These are phyloP conservation scores for Pollenia griseotomentosa DNA, from an alignment of 2,888 invertebrate species.

Conservation along the genomic window DNA sequence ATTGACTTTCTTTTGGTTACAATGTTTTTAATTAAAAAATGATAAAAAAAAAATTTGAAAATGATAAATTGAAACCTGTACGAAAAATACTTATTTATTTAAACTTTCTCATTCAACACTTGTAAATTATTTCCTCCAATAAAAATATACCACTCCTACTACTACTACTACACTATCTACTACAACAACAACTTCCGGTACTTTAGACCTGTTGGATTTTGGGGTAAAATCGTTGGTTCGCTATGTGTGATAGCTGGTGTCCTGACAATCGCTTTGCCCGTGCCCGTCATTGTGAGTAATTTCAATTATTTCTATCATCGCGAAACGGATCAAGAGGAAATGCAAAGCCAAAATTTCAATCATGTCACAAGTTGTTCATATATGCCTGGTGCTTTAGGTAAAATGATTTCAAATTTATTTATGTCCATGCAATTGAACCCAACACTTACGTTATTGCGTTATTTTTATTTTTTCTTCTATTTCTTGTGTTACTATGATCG, in stretches of 20 bases:
- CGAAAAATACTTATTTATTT: constrained; percentile 58
- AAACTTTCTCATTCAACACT: constrained; percentile 61
- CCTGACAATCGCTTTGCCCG: constrained; percentile 98
- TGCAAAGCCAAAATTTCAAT: constrained; percentile 99
- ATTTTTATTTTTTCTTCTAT: neutral
- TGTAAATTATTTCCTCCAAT: constrained; percentile 58
- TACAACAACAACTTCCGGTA: constrained; percentile 23
- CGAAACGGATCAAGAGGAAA: constrained; percentile 99
- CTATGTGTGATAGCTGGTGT: constrained; percentile 99
- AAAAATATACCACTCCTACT: constrained; percentile 42
- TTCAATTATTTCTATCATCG: constrained; percentile 99
- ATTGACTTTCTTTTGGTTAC: constrained; percentile 51
- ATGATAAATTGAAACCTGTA: neutral
- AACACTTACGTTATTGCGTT: constrained; percentile 48
- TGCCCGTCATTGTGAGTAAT: constrained; percentile 99
- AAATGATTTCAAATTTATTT: constrained; percentile 79
- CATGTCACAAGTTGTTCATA: constrained; percentile 98
- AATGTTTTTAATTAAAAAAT: constrained; percentile 52
- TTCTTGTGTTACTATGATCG: neutral
- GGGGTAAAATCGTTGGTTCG: constrained; percentile 99
- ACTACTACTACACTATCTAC: constrained; percentile 34
- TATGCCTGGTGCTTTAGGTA: constrained; percentile 96
- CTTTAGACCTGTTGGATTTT: constrained; percentile 97
- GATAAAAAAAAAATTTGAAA: constrained; percentile 27
- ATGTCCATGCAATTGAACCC: constrained; percentile 32